Evolutionary conservation across 2,797 vertebrate genomes (phyloP).

Genomic region (Neoniphon sammara): DNA sequence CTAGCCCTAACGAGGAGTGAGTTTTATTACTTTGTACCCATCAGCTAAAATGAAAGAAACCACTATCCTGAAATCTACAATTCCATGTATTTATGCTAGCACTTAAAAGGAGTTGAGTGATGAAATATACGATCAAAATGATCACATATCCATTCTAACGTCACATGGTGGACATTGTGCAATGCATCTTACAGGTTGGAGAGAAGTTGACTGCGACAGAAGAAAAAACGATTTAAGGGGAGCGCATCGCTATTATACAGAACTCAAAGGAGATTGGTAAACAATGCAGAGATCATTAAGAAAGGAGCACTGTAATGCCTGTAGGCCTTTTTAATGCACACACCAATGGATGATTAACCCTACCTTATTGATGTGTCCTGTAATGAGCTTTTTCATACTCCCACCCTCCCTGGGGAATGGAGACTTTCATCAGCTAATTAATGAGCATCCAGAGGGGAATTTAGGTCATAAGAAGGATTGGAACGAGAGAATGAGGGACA

Average conservation of each 20-base stretch:
- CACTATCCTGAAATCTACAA: neutral
- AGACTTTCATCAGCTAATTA: constrained; percentile 69
- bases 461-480: constrained; percentile 66
- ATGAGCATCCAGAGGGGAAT: constrained; percentile 70
- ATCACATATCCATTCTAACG: too few relatives aligned
- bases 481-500: constrained; percentile 31
- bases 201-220: neutral
- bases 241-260: neutral
- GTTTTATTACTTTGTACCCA: neutral
- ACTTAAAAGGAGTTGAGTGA: too few relatives aligned
- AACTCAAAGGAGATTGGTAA: neutral
- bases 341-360: constrained; percentile 53
- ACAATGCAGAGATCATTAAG: constrained; percentile 30
- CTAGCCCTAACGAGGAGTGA: too few relatives aligned
- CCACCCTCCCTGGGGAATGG: constrained; percentile 46
- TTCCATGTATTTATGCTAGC: too few relatives aligned
- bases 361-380: constrained; percentile 59
- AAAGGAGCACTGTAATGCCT: constrained; percentile 21
- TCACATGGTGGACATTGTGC: too few relatives aligned
- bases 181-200: too few relatives aligned
- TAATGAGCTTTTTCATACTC: constrained; percentile 70
- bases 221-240: neutral
- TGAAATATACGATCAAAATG: too few relatives aligned
- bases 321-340: constrained; percentile 39
- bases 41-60: neutral